Conservation (phyloP, 2,888 invertebrate species). For the Phania funesta region DNA sequence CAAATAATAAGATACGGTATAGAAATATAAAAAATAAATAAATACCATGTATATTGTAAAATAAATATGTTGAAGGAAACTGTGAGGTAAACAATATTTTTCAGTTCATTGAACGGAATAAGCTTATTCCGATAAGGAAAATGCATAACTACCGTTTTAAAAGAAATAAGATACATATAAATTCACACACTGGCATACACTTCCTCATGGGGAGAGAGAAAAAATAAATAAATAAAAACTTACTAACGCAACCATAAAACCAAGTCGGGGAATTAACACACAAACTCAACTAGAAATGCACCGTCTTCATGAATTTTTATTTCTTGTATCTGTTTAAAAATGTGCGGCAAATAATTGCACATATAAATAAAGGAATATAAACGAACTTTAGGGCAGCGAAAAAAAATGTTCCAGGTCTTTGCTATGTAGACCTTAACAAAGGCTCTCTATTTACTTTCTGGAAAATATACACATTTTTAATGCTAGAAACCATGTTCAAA, state of each 20-base stretch:
- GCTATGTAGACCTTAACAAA: no score
- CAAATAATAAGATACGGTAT: constrained; percentile 7
- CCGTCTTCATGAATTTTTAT: neutral
- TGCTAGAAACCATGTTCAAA: no score
- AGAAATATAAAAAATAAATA: neutral
- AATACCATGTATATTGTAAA: constrained; percentile 8
- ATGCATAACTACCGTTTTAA: constrained; percentile 55
- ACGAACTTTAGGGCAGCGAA: neutral
- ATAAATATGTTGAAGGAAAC: constrained; percentile 68
- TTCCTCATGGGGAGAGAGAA: neutral
- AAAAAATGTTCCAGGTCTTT: neutral
- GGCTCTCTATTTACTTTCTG: no score
- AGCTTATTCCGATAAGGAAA: constrained; percentile 77
- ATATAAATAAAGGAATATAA: constrained; percentile 1
- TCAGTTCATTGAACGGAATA: constrained; percentile 79
- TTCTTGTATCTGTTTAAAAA: constrained; percentile 13
- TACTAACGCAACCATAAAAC: neutral
- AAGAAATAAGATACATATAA: constrained; percentile 49
- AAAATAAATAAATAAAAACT: neutral
- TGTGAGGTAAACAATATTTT: constrained; percentile 78
- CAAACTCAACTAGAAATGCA: neutral
- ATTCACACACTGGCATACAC: constrained; percentile 37
- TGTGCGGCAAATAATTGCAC: constrained; percentile 28
- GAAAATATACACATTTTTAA: no score
- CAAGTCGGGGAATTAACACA: neutral